These are phyloP conservation scores for Trichopria drosophilae DNA, from an alignment of 2,888 invertebrate genomes.

Conservation along the genomic window DNA sequence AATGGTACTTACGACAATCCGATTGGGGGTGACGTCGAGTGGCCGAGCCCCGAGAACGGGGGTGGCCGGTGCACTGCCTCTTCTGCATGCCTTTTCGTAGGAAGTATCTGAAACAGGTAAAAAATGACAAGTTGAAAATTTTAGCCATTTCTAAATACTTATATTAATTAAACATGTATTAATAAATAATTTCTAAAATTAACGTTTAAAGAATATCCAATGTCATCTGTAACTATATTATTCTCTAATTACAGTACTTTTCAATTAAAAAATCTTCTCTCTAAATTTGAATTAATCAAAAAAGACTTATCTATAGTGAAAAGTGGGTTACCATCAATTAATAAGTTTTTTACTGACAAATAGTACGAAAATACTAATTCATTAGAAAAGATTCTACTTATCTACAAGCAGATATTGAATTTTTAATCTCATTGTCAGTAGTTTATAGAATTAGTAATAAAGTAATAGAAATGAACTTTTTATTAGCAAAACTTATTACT, in stretches of 20 bases:
- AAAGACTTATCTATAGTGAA: conserved; percentile 7
- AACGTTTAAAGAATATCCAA: background rate
- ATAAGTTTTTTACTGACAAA: no score
- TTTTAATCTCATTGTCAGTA: no score
- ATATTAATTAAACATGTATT: background rate
- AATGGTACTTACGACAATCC: conserved; percentile 72
- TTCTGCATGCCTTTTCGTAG: conserved; percentile 86
- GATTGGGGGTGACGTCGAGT: conserved; percentile 75
- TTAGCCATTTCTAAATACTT: background rate
- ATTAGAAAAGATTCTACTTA: no score
- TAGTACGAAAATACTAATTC: background rate
- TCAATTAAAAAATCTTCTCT: background rate
- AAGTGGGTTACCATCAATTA: no score
- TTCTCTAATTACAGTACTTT: background rate
- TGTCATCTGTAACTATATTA: background rate
- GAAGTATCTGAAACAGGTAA: conserved; percentile 75
- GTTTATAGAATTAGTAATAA: no score
- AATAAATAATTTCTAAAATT: no score
- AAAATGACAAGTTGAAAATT: conserved; percentile 14
- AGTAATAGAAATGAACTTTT: no score
- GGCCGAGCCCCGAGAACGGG: conserved; percentile 72
- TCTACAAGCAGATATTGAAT: background rate
- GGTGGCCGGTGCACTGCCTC: conserved; percentile 82
- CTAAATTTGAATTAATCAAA: background rate
- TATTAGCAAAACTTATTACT: no score